Evolutionary conservation across 2,797 vertebrate genomes (phyloP).

Genomic region (Macropodus opercularis): DNA sequence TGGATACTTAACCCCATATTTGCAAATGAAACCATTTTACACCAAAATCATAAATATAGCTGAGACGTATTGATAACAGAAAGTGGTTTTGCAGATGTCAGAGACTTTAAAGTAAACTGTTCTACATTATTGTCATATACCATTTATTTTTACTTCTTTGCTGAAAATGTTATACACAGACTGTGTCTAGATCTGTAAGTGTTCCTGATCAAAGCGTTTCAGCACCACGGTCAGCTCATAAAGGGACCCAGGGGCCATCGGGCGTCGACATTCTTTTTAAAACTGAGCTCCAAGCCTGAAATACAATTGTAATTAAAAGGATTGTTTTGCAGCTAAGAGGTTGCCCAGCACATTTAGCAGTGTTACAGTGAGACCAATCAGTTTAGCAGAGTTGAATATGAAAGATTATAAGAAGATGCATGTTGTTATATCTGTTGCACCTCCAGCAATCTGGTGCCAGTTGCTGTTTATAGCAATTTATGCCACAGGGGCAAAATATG

Average conservation of each 20-base stretch:
- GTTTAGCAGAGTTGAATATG: slow-evolving; percentile 25
- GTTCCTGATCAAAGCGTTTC: slow-evolving; percentile 8
- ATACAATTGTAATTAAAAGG: slow-evolving; percentile 48
- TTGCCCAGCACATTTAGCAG: slow-evolving; percentile 11
- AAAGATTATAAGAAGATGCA: slow-evolving; percentile 21
- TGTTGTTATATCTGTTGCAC: slow-evolving; percentile 26
- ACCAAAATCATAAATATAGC: too few species aligned
- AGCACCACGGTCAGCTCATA: slow-evolving; percentile 22
- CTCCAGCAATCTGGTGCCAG: slow-evolving; percentile 11
- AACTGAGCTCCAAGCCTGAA: slow-evolving; percentile 32
- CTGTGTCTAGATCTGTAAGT: slow-evolving; percentile 1
- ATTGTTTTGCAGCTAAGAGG: slow-evolving; percentile 13
- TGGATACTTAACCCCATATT: not conserved
- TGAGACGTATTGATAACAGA: too few species aligned
- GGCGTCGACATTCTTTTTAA: slow-evolving; percentile 22
- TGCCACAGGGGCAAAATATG: slow-evolving; percentile 31
- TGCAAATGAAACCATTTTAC: too few species aligned
- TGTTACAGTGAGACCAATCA: not conserved
- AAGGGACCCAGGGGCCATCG: slow-evolving; percentile 36
- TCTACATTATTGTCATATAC: not conserved
- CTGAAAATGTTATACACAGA: not conserved
- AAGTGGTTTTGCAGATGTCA: too few species aligned
- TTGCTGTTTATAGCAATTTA: slow-evolving; percentile 20
- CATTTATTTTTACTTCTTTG: not conserved
- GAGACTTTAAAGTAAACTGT: not conserved